Evolutionary conservation across 1,140 invertebrate species (phyloP), one percentile per base, ranked within the genome.

Genomic region (Zaprionus kolodkinae): DNA sequence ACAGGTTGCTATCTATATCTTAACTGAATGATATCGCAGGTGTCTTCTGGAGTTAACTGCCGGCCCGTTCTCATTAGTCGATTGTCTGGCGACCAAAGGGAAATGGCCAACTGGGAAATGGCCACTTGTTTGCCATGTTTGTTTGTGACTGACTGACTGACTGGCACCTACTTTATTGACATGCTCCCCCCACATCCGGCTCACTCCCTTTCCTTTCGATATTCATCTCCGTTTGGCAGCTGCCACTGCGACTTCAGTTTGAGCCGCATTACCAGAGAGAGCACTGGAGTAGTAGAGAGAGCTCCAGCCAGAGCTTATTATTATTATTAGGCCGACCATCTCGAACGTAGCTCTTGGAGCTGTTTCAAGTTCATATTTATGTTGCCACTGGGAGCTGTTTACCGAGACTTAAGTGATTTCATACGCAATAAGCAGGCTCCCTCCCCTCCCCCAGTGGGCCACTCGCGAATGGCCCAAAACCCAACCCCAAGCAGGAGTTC

Each of bases 401-500:
- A 69, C 80, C 57, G 62, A 67, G 79, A 63, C 84, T 83, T 88
- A 88, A 88, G 84, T 88, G 84, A 88, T 88, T 88, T 88, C 67
- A 68, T 78, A 64, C 59, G 60, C 83, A 72, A 68, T 72, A 56
- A 73, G 74, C 59, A 63, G 56, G 70, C 75, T 54, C 56, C 62
- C 59, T 54, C 68, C 68, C 68, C 21, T 2, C 21, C 21, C 21
- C 52, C 78, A 72, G 43, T 11, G 70, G 55, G 59, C 27, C 35
- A 61, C 50, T 73, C 56, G 70, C 38, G 55, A n/a, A 36, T 27
- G 27, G 30, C 45, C 9, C 10, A n/a, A 6, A 21, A 21, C 21
- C 21, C 21, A 21, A 21, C 1, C 21, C 21, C 21, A 2, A 7
- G 30, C 1, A 5, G 35, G 40, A 43, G n/a, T n/a, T n/a, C n/a